Conservation (phyloP, 2,113 vertebrate species). For the Dendrocopos noguchii region DNA sequence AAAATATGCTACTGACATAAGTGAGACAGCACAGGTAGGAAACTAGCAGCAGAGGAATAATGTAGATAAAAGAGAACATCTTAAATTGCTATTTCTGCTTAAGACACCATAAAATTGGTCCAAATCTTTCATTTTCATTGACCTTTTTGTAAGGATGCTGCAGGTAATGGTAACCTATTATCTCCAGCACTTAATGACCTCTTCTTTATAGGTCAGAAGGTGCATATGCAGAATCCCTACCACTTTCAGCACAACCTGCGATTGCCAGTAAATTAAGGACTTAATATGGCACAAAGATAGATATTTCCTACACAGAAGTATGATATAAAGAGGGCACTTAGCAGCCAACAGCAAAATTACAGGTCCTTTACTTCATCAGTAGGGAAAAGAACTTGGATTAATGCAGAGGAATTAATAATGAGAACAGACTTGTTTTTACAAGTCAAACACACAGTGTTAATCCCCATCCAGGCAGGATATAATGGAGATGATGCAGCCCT, state of each 20-base stretch:
- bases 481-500: background rate
- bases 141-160: background rate
- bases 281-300: background rate
- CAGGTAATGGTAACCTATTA: background rate
- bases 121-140: background rate
- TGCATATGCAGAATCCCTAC: background rate
- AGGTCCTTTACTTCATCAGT: background rate
- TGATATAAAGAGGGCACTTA: background rate
- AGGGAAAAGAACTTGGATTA: background rate
- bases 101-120: background rate
- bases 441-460: background rate
- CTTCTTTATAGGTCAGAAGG: background rate
- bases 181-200: background rate
- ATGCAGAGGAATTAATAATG: background rate
- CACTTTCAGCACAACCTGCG: background rate
- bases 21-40: background rate
- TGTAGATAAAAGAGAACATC: background rate
- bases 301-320: background rate
- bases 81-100: background rate
- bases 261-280: background rate
- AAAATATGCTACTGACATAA: background rate
- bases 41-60: background rate
- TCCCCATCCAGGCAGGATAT: background rate
- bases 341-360: background rate
- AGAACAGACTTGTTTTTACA: background rate